phyloP scores from a whole-genome alignment of 1,140 invertebrate species.

The Apolygus lucorum region DNA sequence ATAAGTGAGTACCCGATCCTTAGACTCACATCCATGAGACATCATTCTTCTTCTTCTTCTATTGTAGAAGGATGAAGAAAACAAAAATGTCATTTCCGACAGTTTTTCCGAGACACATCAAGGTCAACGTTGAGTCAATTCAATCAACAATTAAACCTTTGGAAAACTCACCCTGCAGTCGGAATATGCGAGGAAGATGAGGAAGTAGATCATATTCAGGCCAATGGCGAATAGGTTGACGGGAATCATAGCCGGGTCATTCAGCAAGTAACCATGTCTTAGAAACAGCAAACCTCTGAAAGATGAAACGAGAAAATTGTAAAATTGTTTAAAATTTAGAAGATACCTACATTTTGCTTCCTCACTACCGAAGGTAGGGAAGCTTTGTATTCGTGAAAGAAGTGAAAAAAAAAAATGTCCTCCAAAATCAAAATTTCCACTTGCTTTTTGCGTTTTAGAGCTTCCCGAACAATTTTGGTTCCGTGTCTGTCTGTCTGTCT shows the following conservation, averaged over 20 bases:
- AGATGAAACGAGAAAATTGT: slow-evolving; percentile 17
- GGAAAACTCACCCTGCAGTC: slow-evolving; percentile 42
- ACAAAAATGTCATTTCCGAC: too few species aligned
- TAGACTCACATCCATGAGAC: too few species aligned
- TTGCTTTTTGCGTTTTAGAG: not conserved
- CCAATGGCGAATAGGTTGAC: slow-evolving; percentile 61
- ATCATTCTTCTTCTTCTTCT: too few species aligned
- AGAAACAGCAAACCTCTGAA: slow-evolving; percentile 58
- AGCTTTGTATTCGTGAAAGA: too few species aligned
- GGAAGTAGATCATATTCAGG: slow-evolving; percentile 54
- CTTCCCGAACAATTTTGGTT: not conserved
- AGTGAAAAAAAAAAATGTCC: too few species aligned
- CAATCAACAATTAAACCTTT: too few species aligned
- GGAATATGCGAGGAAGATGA: slow-evolving; percentile 55
- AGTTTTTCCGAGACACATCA: too few species aligned
- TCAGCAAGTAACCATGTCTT: slow-evolving; percentile 56
- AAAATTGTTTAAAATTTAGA: not conserved
- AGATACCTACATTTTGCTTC: not conserved
- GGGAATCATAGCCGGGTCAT: slow-evolving; percentile 60
- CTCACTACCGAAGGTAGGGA: not conserved
- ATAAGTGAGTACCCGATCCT: too few species aligned
- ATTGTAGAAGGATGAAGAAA: too few species aligned
- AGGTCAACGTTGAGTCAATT: too few species aligned
- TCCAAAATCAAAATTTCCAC: not conserved
- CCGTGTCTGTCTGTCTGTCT: too few species aligned